These are phyloP conservation scores for Hiodon tergisus DNA, from an alignment of 2,113 vertebrate species.

Conservation along the genomic window DNA sequence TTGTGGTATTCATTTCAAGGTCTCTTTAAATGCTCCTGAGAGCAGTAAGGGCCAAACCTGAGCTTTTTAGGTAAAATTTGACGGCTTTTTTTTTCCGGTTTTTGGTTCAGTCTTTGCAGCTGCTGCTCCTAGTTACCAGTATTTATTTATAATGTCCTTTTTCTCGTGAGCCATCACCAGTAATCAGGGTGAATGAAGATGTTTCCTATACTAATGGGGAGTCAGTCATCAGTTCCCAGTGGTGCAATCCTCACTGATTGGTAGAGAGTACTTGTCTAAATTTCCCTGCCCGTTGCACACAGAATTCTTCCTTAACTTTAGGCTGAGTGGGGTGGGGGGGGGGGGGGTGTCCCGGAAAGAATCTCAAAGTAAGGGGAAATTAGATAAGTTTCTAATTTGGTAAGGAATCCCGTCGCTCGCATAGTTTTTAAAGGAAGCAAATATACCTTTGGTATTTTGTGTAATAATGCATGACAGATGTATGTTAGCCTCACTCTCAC, in stretches of 20 bases:
- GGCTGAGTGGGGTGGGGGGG: constrained; percentile 29
- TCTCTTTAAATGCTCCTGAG: neutral
- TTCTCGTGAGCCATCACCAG: constrained; percentile 6
- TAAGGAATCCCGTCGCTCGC: constrained; percentile 42
- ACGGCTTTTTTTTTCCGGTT: no score
- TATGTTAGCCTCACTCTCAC: constrained; percentile 50
- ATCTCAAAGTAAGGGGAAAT: constrained; percentile 23
- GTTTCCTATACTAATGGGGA: no score
- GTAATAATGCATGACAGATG: constrained; percentile 74
- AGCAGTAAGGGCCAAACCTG: constrained; percentile 1
- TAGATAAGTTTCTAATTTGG: constrained; percentile 40
- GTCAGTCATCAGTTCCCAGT: constrained; percentile 44
- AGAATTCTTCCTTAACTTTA: neutral
- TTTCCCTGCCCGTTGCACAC: constrained; percentile 29
- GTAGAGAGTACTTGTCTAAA: constrained; percentile 59
- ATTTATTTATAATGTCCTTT: no score
- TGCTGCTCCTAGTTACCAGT: no score
- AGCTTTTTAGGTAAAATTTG: no score
- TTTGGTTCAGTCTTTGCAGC: no score
- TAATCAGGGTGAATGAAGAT: constrained; percentile 59
- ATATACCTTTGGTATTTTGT: constrained; percentile 56
- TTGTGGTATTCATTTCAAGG: neutral
- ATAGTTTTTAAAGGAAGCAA: constrained; percentile 58
- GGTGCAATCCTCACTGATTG: constrained; percentile 59
- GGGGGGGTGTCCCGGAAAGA: constrained; percentile 6